Conservation (phyloP, 2,888 invertebrate genomes). For the Epistrophe eligans region DNA sequence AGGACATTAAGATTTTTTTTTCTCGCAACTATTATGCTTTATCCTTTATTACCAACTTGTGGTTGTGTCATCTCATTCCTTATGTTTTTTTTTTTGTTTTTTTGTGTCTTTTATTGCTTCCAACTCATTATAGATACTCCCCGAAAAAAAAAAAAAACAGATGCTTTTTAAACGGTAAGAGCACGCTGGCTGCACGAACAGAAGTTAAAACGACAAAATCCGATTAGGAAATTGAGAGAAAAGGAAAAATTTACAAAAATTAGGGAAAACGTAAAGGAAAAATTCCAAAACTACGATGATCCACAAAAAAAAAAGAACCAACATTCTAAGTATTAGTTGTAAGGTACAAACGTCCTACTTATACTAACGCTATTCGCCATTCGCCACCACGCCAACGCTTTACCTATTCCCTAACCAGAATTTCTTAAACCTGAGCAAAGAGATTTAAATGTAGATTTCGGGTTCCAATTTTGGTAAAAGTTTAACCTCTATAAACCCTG, state of each 20-base stretch:
- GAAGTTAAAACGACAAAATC: slow-evolving; percentile 62
- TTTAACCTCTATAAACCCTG: slow-evolving; percentile 59
- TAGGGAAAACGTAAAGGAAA: slow-evolving; percentile 32
- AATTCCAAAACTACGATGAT: not conserved
- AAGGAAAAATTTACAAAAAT: slow-evolving; percentile 61
- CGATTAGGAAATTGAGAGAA: slow-evolving; percentile 66
- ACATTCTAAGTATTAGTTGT: slow-evolving; percentile 18
- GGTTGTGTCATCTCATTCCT: slow-evolving; percentile 74
- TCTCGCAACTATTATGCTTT: slow-evolving; percentile 61
- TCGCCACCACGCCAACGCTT: not conserved
- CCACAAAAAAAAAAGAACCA: not conserved
- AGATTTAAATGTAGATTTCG: slow-evolving; percentile 52
- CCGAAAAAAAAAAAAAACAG: slow-evolving; percentile 51
- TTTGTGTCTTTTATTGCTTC: slow-evolving; percentile 12
- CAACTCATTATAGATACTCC: slow-evolving; percentile 45
- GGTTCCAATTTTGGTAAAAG: slow-evolving; percentile 57
- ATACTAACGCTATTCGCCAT: not conserved
- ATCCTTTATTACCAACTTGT: slow-evolving; percentile 76
- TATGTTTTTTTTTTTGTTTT: slow-evolving; percentile 39
- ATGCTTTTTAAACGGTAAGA: slow-evolving; percentile 43
- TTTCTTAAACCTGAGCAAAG: slow-evolving; percentile 48
- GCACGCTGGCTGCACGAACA: slow-evolving; percentile 35
- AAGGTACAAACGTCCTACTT: not conserved
- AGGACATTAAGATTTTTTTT: slow-evolving; percentile 71
- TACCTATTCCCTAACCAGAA: not conserved